Conservation (phyloP, 1,140 invertebrate genomes). For the Aphis craccivora region DNA sequence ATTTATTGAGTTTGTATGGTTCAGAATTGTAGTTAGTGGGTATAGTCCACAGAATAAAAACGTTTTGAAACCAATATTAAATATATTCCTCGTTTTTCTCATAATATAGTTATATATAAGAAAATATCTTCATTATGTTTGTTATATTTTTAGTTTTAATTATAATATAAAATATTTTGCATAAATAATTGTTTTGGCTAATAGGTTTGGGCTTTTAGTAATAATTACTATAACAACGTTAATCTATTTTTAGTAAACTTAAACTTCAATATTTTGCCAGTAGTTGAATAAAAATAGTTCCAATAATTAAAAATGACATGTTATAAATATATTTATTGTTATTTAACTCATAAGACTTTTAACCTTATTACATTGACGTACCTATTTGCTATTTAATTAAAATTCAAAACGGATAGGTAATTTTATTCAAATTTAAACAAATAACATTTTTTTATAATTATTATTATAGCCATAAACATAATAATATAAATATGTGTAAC, state of each 20-base stretch:
- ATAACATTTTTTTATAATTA: background rate
- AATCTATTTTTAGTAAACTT: slow-evolving; percentile 23
- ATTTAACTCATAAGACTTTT: background rate
- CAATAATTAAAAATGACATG: background rate
- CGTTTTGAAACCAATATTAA: background rate
- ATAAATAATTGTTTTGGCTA: background rate
- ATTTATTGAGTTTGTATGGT: background rate
- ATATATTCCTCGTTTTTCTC: no score
- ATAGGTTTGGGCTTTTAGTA: background rate
- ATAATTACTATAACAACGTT: background rate
- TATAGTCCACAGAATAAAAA: background rate
- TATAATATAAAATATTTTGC: background rate
- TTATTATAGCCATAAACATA: no score
- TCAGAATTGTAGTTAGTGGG: background rate
- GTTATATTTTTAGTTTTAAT: background rate
- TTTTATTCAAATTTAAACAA: background rate
- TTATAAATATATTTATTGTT: background rate
- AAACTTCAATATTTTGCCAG: slow-evolving; percentile 29
- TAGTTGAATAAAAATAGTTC: slow-evolving; percentile 26
- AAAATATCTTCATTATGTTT: no score
- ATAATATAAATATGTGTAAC: no score
- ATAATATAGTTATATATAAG: background rate
- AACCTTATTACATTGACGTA: background rate
- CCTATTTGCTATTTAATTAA: background rate
- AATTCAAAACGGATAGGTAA: background rate